Conservation (phyloP, 2,888 invertebrate genomes). For the Apamea monoglypha region DNA sequence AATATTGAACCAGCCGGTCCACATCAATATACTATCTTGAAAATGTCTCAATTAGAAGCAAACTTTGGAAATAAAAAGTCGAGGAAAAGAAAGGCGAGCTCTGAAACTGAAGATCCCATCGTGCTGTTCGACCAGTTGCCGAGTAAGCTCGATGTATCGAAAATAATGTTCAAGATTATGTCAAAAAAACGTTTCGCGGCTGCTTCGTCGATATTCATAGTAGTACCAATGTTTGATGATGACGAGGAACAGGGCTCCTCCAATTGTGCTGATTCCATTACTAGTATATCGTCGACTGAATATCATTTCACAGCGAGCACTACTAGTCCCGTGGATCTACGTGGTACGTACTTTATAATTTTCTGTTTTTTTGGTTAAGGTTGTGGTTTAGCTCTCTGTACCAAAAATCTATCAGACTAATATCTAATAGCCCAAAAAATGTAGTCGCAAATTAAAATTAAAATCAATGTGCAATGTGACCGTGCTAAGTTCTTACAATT, state of each 20-base stretch:
- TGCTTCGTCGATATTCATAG: conserved; percentile 74
- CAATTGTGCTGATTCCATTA: background rate
- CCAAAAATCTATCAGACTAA: background rate
- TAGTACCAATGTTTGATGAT: conserved; percentile 71
- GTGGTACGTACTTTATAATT: conserved; percentile 13
- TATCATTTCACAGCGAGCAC: background rate
- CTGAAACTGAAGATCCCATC: conserved; percentile 48
- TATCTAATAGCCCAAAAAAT: background rate
- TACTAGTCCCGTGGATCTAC: background rate
- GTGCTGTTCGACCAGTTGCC: conserved; percentile 65
- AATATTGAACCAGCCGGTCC: background rate
- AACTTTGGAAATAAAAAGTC: conserved; percentile 1
- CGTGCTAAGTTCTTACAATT: background rate
- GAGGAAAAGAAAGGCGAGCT: background rate
- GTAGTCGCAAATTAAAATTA: background rate
- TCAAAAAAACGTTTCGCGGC: conserved; percentile 58
- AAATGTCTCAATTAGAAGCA: conserved; percentile 55
- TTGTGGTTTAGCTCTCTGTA: background rate
- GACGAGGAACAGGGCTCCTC: conserved; percentile 22
- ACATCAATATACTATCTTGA: conserved; percentile 50
- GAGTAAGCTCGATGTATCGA: conserved; percentile 63
- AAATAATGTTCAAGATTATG: conserved; percentile 68
- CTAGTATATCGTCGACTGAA: conserved; percentile 11
- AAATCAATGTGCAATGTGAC: background rate
- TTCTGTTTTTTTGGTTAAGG: background rate